Percentiles rank a stretch among this genome's conserved stretches.
phyloP scores from a whole-genome alignment of 2,888 invertebrate species.

The Creontiades dilutus region DNA sequence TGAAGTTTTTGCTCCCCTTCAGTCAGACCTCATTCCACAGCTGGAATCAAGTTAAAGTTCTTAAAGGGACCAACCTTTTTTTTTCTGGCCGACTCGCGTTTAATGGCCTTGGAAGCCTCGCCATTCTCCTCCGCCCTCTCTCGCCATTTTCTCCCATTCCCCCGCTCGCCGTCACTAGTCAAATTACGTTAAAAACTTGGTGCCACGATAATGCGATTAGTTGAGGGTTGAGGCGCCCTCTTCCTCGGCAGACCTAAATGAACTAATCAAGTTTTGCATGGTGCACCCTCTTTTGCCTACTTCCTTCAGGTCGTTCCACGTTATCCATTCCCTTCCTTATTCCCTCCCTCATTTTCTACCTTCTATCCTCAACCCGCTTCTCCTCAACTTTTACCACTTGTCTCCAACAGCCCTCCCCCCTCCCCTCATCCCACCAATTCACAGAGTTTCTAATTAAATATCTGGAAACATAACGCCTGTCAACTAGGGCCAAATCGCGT shows the following conservation, averaged over 20 bases:
- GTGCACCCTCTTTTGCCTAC: slow-evolving; percentile 56
- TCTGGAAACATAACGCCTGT: too few relatives aligned
- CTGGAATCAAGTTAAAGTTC: slow-evolving; percentile 53
- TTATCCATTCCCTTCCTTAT: slow-evolving; percentile 13
- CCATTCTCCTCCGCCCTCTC: slow-evolving; percentile 17
- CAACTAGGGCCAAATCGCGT: too few relatives aligned
- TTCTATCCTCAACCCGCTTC: neutral
- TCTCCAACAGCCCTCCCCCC: too few relatives aligned
- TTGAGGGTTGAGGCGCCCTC: slow-evolving; percentile 59
- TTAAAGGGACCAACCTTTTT: neutral
- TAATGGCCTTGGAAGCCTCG: neutral
- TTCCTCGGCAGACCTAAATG: slow-evolving; percentile 45
- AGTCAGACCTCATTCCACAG: slow-evolving; percentile 49
- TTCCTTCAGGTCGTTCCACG: slow-evolving; percentile 38
- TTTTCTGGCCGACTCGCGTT: neutral
- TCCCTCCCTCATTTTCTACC: neutral
- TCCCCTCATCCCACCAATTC: too few relatives aligned
- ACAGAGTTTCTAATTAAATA: too few relatives aligned
- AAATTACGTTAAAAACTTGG: slow-evolving; percentile 70
- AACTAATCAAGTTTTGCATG: slow-evolving; percentile 68
- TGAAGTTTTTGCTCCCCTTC: neutral
- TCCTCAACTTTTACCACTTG: too few relatives aligned
- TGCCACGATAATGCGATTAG: slow-evolving; percentile 64
- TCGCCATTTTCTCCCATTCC: slow-evolving; percentile 6
- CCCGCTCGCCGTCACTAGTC: slow-evolving; percentile 51